Evolutionary conservation across 1,140 invertebrate species (phyloP).

Genomic region (Pachypeltis micranthus): DNA sequence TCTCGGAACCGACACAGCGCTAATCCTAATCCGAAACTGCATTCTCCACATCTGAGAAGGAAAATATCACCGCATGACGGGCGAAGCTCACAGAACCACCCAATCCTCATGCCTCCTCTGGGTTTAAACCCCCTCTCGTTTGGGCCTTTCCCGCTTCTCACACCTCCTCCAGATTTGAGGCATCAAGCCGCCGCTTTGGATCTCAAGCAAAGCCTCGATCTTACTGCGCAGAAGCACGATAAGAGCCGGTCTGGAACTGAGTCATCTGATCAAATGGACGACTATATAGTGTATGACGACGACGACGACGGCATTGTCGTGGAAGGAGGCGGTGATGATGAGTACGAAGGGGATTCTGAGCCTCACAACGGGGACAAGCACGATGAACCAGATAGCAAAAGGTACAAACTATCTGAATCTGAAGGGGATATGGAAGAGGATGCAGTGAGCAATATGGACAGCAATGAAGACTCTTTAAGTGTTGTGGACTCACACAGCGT

Average conservation of each 20-base stretch:
- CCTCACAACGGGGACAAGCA: slow-evolving; percentile 34
- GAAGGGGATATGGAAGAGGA: slow-evolving; percentile 50
- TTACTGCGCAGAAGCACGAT: slow-evolving; percentile 39
- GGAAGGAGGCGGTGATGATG: slow-evolving; percentile 49
- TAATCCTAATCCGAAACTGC: slow-evolving; percentile 96
- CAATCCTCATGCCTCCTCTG: slow-evolving; percentile 59
- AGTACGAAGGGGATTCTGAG: slow-evolving; percentile 36
- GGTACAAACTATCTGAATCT: slow-evolving; percentile 44
- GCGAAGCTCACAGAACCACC: slow-evolving; percentile 71
- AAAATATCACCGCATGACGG: slow-evolving; percentile 90
- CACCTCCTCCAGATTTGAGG: slow-evolving; percentile 55
- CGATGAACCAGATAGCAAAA: slow-evolving; percentile 54
- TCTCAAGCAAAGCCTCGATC: slow-evolving; percentile 52
- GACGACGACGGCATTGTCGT: slow-evolving; percentile 50
- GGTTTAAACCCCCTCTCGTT: slow-evolving; percentile 56
- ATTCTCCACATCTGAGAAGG: slow-evolving; percentile 81
- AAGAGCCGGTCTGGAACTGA: slow-evolving; percentile 29
- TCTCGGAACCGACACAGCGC: slow-evolving; percentile 93
- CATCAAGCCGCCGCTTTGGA: slow-evolving; percentile 47
- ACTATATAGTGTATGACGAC: slow-evolving; percentile 41
- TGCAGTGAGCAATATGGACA: slow-evolving; percentile 51
- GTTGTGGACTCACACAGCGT: slow-evolving; percentile 40
- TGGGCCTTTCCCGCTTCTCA: slow-evolving; percentile 60
- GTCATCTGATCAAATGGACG: slow-evolving; percentile 33
- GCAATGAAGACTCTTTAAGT: slow-evolving; percentile 58